Base-by-base conservation (phyloP, 2,888 invertebrate species). In the Mesoligia furuncula region DNA sequence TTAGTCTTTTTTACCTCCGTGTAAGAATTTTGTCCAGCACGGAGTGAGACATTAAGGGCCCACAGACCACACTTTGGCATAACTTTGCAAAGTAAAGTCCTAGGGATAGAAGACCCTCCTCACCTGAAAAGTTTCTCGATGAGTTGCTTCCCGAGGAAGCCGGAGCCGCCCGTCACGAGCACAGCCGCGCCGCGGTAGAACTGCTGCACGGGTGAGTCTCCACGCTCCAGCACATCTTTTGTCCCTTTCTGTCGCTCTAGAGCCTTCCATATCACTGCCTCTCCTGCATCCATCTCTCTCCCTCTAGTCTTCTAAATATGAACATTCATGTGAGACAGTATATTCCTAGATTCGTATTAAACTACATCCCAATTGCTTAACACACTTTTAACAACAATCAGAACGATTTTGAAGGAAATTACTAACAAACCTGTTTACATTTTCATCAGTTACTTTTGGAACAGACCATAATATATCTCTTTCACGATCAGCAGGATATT, bases 131-230 rank as follows among this genome's bases (percentile, higher is more conserved):
- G 95, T 94, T 99, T 99, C 94, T 99, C 99, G 0, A 99, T 96
- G 31, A 99, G 95, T 1, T 99, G 98, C 95, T 99, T 99, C 64
- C 99, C 99, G 91, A 99, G 97, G 93, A 99, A 99, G 8, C 99
- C 99, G 0, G 98, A 98, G 11, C 98, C 98, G 3, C 99, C 99
- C 0, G 99, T 99, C 66, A 99, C 97, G 76, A 99, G 97, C 57
- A 99, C 94, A 31, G 85, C 83, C 8, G 87, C 73, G 2, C 79
- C 87, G 0, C 73, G 13, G 79, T 90, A 93, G 83, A 91, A 92
- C 71, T 84, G 83, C 79, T 91, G 91, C 2, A 92, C 83, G 1
- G 83, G 66, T 0, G 90, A 90, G 36, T 85, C 79, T 0, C 88
- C 87, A 1, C 69, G 75, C 2, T 73, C 81, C 3, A 85, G 85